Base-by-base conservation (phyloP, 1,140 invertebrate species). In the Ptiloglossa arizonensis region DNA sequence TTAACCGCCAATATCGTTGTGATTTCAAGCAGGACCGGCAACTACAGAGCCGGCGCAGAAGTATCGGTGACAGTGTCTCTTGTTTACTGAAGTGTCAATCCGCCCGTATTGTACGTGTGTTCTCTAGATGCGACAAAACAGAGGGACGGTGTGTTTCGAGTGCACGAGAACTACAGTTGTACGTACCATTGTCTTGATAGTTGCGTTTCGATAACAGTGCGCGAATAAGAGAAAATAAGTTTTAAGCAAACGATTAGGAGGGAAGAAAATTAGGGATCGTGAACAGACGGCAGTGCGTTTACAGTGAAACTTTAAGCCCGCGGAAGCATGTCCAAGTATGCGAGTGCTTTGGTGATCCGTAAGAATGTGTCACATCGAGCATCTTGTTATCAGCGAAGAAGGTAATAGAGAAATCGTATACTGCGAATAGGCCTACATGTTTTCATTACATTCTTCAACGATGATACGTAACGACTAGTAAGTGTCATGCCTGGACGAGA, bases 51-150 rank as follows among this genome's bases (percentile, higher is more conserved):
- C 32, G 62, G 17, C 44, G 41, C 44, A 22, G n/a, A n/a, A 79
- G 24, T 44, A 74, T 75, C 27, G 62, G 67, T 60, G 70, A 86
- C 57, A 72, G 78, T 68, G 56, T 46, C 66, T 73, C 29, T 85
- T 83, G 77, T 82, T 86, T 83, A 76, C 77, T 75, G 76, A 87
- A 87, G 86, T 87, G 86, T 88, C 88, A 87, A 80, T 56, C 80
- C 59, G 82, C 71, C 82, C 85, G 83, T 83, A 80, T 85, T 83
- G 85, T 86, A 84, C 80, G 87, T 83, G 80, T 86, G 56, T 66
- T 71, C 80, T 73, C 32, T 59, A 44, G 24, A 46, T 77, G 56
- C 82, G 71, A 56, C 56, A 67, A 75, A 72, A 83, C 69, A 70
- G 57, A 59, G 50, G 54, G 67, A 69, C 66, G 79, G 69, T 35